A percentile compares a stretch with the other conserved stretches of the same genome.
Conservation (phyloP, 1,140 invertebrate genomes). For the Anoplolepis gracilipes region DNA sequence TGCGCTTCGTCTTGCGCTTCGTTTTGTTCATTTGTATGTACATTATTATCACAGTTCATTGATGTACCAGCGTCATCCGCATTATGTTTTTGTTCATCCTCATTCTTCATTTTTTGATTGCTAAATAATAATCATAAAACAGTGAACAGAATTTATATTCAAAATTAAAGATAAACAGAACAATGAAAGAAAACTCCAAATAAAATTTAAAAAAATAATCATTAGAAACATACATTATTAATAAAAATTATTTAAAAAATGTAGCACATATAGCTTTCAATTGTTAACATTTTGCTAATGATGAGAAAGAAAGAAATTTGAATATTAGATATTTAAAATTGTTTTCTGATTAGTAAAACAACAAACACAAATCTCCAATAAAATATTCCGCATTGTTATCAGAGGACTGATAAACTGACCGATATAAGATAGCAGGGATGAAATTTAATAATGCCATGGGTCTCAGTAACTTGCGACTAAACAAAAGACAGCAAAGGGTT, state of each 20-base stretch:
- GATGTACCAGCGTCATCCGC: constrained; percentile 74
- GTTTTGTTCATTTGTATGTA: constrained; percentile 65
- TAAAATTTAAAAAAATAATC: not conserved
- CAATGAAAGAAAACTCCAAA: not conserved
- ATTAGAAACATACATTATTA: not conserved
- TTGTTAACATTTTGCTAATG: not conserved
- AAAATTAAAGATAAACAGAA: not conserved
- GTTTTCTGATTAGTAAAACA: not conserved
- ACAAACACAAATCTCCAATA: not conserved
- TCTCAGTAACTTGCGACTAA: constrained; percentile 67
- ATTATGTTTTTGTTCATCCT: constrained; percentile 75
- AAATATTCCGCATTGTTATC: not conserved
- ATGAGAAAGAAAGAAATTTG: no score
- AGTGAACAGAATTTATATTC: not conserved
- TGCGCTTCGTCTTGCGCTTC: constrained; percentile 70
- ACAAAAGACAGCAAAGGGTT: constrained; percentile 70
- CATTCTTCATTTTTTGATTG: constrained; percentile 78
- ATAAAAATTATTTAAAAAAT: constrained; percentile 17
- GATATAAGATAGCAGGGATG: constrained; percentile 69
- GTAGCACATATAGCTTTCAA: not conserved
- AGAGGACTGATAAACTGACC: constrained; percentile 65
- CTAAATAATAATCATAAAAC: constrained; percentile 66
- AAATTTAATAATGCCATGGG: constrained; percentile 68
- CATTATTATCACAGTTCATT: constrained; percentile 64
- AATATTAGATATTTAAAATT: not conserved